Percentiles rank a stretch among this genome's conserved stretches.
These are phyloP conservation scores for Adrianichthys oophorus DNA, from an alignment of 2,797 vertebrate genomes.

Conservation along the genomic window DNA sequence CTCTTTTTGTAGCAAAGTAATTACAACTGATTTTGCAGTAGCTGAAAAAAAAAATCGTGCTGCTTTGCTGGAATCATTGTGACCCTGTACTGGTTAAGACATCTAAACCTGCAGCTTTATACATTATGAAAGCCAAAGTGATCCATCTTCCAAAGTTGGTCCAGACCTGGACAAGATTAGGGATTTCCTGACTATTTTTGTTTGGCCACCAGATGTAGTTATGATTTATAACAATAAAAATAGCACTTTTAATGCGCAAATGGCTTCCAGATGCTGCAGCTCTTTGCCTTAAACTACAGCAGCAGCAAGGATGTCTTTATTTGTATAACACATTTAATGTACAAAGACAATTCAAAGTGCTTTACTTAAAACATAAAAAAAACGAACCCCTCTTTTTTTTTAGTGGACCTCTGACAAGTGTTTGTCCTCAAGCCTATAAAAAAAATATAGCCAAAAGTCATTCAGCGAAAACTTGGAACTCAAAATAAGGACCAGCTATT, in stretches of 20 bases:
- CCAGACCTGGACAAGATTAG: conserved; percentile 6
- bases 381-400: conserved; percentile 3
- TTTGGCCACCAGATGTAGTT: neutral
- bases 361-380: conserved; percentile 28
- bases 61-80: no score
- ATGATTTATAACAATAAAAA: neutral
- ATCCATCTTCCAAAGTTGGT: conserved; percentile 19
- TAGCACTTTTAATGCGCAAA: conserved; percentile 11
- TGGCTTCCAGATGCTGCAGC: neutral
- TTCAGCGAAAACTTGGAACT: no score
- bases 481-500: no score
- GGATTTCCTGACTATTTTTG: neutral
- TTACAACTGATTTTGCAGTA: no score
- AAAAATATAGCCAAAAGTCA: no score
- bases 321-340: no score
- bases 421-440: no score
- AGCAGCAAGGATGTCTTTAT: neutral
- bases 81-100: no score
- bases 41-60: no score
- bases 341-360: no score
- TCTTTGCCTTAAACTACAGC: neutral
- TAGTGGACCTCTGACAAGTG: no score
- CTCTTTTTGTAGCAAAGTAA: neutral
- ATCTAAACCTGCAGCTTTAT: no score
- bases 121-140: conserved; percentile 2